Evolutionary conservation across 2,113 vertebrate genomes (phyloP).

Genomic region (Mohoua ochrocephala): DNA sequence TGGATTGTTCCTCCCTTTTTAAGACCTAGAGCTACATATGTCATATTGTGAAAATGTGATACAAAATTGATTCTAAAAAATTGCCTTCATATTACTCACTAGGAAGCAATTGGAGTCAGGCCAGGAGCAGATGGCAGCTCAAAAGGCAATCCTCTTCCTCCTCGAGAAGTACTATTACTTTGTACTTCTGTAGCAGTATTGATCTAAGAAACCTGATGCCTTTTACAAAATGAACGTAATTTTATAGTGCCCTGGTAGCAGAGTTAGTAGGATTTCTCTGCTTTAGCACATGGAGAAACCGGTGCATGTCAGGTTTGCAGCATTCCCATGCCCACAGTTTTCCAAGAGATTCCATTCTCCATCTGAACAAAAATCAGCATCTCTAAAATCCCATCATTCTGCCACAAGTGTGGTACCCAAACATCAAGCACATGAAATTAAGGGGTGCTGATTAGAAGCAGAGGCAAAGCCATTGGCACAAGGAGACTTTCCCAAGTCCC

Average conservation of each 20-base stretch:
- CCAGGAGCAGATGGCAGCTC: constrained; percentile 63
- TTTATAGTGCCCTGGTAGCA: background rate
- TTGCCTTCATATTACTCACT: constrained; percentile 40
- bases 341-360: background rate
- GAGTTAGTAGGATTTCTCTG: background rate
- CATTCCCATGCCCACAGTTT: background rate
- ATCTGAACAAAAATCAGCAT: background rate
- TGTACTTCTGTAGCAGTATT: background rate
- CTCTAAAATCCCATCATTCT: background rate
- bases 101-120: constrained; percentile 43
- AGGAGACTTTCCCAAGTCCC: background rate
- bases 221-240: background rate
- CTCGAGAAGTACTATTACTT: constrained; percentile 33
- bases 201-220: constrained; percentile 26
- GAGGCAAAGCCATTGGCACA: background rate
- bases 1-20: constrained; percentile 7
- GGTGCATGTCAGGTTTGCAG: background rate
- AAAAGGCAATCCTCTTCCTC: constrained; percentile 61
- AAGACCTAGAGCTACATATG: constrained; percentile 26
- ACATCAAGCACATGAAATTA: background rate
- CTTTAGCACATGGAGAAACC: background rate
- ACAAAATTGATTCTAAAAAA: constrained; percentile 52
- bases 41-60: constrained; percentile 41
- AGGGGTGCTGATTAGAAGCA: background rate
- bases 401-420: background rate